A percentile compares a stretch with the other conserved stretches of the same genome.
phyloP scores from a whole-genome alignment of 2,888 invertebrate species.

The Adineta ricciae region DNA sequence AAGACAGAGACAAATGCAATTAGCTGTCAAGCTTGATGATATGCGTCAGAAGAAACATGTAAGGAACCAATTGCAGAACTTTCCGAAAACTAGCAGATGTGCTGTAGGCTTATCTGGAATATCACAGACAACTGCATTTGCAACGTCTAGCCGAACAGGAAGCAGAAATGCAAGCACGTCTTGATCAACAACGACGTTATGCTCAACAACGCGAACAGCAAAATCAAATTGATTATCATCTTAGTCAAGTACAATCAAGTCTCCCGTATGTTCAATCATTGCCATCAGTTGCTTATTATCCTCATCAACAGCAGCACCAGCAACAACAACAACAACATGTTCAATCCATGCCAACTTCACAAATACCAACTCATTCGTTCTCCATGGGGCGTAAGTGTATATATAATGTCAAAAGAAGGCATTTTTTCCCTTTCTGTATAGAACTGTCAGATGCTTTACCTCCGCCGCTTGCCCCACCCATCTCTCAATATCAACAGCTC shows the following conservation, averaged over 20 bases:
- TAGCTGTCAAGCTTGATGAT: constrained; percentile 88
- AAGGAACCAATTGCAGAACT: not conserved
- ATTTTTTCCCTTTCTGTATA: not conserved
- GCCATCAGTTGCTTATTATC: not conserved
- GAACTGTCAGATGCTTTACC: not conserved
- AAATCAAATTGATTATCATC: not conserved
- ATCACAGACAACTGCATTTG: not conserved
- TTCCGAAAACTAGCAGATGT: too few species aligned
- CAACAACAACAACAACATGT: too few species aligned
- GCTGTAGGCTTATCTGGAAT: not conserved
- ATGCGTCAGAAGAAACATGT: constrained; percentile 86
- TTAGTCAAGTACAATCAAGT: not conserved
- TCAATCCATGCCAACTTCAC: not conserved
- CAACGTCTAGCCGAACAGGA: not conserved
- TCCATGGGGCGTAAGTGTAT: not conserved
- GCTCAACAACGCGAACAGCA: not conserved
- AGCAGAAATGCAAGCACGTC: constrained; percentile 10
- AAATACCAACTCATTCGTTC: not conserved
- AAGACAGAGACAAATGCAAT: constrained; percentile 77
- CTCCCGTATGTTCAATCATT: not conserved
- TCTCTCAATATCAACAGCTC: not conserved
- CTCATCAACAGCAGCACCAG: not conserved
- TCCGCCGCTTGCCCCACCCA: not conserved
- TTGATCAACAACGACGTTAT: constrained; percentile 9
- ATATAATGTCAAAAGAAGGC: not conserved